phyloP scores from a whole-genome alignment of 2,888 invertebrate species.

The Drosophila nigricruria region DNA sequence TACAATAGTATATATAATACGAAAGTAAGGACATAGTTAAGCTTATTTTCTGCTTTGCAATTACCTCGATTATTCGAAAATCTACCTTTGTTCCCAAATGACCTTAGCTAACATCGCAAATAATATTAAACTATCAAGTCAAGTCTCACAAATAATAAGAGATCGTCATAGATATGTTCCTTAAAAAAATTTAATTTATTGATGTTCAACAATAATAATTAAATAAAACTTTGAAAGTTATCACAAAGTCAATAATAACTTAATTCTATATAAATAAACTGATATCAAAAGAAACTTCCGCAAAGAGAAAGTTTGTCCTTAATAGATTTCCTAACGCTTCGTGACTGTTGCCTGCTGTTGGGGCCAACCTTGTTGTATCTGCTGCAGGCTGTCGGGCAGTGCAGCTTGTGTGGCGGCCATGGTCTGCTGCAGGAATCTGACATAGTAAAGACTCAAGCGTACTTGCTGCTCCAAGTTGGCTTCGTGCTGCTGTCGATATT shows the following conservation, averaged over 20 bases:
- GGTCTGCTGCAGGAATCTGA: slow-evolving; percentile 61
- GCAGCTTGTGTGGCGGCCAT: slow-evolving; percentile 39
- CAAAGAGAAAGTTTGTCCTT: slow-evolving; percentile 6
- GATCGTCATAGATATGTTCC: background rate
- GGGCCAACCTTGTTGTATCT: slow-evolving; percentile 12
- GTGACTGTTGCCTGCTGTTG: slow-evolving; percentile 28
- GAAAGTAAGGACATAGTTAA: too few species aligned
- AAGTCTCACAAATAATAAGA: too few species aligned
- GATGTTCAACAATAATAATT: slow-evolving; percentile 42
- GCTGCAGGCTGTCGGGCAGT: slow-evolving; percentile 25
- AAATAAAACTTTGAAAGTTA: slow-evolving; percentile 44
- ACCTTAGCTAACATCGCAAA: too few species aligned
- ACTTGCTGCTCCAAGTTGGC: slow-evolving; percentile 58
- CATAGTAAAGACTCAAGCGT: slow-evolving; percentile 65
- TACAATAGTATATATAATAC: too few species aligned
- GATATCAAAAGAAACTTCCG: background rate
- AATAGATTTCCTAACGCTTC: slow-evolving; percentile 13
- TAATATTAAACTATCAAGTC: too few species aligned
- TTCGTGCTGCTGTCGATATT: slow-evolving; percentile 50
- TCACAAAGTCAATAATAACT: slow-evolving; percentile 39
- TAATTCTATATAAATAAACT: background rate
- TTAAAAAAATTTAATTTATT: slow-evolving; percentile 53
- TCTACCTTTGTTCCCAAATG: too few species aligned
- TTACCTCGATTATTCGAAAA: too few species aligned
- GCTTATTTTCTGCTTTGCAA: too few species aligned